phyloP scores from a whole-genome alignment of 2,888 invertebrate genomes.

The Cerastoderma edule region DNA sequence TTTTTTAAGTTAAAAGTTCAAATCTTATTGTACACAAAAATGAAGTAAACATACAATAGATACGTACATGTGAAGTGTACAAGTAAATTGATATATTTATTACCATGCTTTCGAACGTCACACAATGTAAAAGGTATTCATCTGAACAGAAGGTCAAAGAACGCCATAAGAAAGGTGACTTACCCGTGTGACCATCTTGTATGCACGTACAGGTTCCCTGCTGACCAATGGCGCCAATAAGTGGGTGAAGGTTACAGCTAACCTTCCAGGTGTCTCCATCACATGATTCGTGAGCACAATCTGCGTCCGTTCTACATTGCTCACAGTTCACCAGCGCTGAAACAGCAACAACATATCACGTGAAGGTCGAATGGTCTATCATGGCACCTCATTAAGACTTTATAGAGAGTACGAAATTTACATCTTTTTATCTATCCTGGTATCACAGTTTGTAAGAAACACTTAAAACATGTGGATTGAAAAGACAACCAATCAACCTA shows the following conservation, averaged over 20 bases:
- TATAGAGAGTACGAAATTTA: neutral
- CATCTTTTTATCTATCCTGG: neutral
- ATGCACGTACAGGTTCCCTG: neutral
- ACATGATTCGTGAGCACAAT: slow-evolving; percentile 13
- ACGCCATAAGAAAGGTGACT: neutral
- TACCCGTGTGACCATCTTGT: neutral
- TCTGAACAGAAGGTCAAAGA: neutral
- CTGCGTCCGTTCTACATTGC: neutral
- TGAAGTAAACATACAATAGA: no score
- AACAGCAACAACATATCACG: neutral
- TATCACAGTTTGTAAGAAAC: neutral
- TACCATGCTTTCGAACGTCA: neutral
- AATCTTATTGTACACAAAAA: no score
- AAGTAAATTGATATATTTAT: neutral
- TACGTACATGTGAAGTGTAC: no score
- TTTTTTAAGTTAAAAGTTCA: no score
- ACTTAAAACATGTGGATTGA: neutral
- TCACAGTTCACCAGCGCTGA: slow-evolving; percentile 8
- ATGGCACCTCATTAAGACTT: neutral
- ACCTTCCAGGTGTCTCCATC: neutral
- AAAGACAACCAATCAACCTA: no score
- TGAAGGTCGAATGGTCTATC: neutral
- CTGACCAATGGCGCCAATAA: neutral
- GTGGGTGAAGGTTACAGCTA: neutral
- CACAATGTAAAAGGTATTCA: neutral